These are phyloP conservation scores for Stercorarius parasiticus DNA, from an alignment of 2,113 vertebrate genomes.

Conservation along the genomic window DNA sequence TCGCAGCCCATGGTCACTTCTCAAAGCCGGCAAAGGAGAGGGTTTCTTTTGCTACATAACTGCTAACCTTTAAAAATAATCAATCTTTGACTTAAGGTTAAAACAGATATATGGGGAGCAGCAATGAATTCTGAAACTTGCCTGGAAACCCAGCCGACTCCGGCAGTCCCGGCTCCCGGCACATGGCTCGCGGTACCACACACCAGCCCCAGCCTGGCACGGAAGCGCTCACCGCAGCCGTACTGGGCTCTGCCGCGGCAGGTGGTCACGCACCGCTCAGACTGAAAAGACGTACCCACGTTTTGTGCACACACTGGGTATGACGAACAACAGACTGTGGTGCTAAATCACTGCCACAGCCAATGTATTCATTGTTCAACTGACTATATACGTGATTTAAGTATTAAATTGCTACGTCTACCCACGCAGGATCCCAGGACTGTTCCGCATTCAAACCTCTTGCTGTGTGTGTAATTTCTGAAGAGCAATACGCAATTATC, in stretches of 20 bases:
- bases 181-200: neutral
- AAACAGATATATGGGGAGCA: neutral
- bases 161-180: neutral
- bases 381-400: neutral
- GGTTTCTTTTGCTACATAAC: neutral
- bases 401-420: neutral
- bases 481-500: neutral
- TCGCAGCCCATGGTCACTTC: neutral
- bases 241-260: accelerated
- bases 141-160: neutral
- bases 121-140: neutral
- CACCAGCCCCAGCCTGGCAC: neutral
- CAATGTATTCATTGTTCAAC: neutral
- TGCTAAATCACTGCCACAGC: neutral
- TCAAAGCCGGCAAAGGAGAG: neutral
- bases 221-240: accelerated
- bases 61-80: constrained; percentile 53
- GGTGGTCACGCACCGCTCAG: accelerated
- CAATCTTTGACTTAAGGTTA: constrained; percentile 3
- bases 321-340: neutral
- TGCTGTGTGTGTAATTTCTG: neutral
- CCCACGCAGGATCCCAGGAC: neutral
- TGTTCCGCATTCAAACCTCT: neutral
- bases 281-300: neutral
- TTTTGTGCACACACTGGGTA: neutral